A percentile compares a stretch with the other conserved stretches of the same genome.
Conservation (phyloP, 2,888 invertebrate genomes). For the Cerastis leucographa region DNA sequence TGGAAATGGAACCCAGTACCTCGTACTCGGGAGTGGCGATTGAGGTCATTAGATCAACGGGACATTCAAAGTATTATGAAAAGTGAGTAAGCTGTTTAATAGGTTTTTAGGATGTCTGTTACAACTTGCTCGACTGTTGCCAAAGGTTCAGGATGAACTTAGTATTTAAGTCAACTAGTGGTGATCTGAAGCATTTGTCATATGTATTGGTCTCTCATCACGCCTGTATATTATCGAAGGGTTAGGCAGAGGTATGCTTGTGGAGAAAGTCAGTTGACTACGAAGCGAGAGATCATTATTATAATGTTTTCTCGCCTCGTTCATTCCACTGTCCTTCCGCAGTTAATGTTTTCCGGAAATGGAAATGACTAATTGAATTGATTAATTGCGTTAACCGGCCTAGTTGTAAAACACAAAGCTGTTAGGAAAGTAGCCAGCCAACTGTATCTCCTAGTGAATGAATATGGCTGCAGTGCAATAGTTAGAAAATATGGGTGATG, state of each 20-base stretch:
- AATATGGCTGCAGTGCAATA: neutral
- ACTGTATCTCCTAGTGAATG: conserved; percentile 76
- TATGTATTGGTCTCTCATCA: neutral
- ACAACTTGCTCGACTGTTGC: neutral
- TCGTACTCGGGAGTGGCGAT: fast-evolving
- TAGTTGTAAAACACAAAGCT: conserved; percentile 72
- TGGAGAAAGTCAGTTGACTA: neutral
- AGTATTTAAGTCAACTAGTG: neutral
- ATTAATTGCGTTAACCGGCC: conserved; percentile 77
- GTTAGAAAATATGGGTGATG: neutral
- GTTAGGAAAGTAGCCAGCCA: conserved; percentile 76
- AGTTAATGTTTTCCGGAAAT: neutral
- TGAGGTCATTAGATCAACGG: neutral
- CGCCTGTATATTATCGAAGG: neutral
- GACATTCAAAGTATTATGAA: neutral
- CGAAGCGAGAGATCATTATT: neutral
- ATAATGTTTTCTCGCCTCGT: neutral
- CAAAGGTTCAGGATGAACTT: neutral
- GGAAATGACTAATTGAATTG: conserved; percentile 45
- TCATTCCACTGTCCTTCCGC: neutral
- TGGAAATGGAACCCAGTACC: neutral
- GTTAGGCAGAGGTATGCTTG: neutral
- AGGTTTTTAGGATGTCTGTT: neutral
- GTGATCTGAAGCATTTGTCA: neutral
- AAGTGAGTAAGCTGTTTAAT: neutral